Evolutionary conservation across 2,888 invertebrate species (phyloP).

Genomic region (Zonitis immaculata): DNA sequence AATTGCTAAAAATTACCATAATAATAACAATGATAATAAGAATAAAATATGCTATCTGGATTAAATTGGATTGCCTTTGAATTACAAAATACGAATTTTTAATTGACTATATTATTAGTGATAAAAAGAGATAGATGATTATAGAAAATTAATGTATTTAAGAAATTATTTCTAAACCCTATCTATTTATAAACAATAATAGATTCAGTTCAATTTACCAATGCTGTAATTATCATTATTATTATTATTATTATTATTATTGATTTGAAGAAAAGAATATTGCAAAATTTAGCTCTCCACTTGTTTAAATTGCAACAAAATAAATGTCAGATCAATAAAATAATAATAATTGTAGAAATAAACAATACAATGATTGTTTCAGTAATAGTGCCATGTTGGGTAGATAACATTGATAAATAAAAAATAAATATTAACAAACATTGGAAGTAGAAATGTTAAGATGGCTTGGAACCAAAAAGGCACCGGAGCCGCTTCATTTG

Average conservation of each 20-base stretch:
- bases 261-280: too few species aligned
- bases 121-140: neutral
- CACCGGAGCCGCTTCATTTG: constrained; percentile 22
- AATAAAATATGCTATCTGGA: neutral
- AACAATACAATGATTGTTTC: neutral
- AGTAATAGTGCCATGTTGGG: constrained; percentile 5
- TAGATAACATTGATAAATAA: neutral
- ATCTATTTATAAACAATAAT: neutral
- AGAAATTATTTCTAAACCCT: neutral
- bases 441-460: constrained; percentile 41
- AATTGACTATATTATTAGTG: too few species aligned
- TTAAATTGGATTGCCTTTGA: neutral
- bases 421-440: too few species aligned
- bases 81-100: neutral
- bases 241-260: too few species aligned
- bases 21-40: neutral
- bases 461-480: constrained; percentile 40
- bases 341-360: too few species aligned
- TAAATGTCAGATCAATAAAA: too few species aligned
- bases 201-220: neutral
- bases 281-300: neutral
- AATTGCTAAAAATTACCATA: neutral
- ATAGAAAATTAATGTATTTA: neutral
- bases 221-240: neutral
- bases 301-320: neutral